Percentiles rank a stretch among this genome's conserved stretches.
Evolutionary conservation across 2,888 invertebrate genomes (phyloP).

Genomic region (Eupithecia centaureata): DNA sequence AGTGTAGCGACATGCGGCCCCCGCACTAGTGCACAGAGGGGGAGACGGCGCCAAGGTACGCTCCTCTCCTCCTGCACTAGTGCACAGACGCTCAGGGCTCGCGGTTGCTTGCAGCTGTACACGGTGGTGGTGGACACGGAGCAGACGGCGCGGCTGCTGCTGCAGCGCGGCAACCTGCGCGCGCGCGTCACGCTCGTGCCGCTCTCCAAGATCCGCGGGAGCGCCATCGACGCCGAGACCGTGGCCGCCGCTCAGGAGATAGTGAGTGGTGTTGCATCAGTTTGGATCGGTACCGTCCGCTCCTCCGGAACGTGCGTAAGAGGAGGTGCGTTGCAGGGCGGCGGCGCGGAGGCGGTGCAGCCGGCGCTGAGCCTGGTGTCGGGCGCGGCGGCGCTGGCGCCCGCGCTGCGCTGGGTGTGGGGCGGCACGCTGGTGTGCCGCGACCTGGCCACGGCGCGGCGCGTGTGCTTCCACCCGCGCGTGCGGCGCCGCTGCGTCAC

Average conservation of each 20-base stretch:
- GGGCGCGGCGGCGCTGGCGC: conserved; percentile 85
- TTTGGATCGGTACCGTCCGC: too few relatives aligned
- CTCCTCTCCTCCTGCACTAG: too few relatives aligned
- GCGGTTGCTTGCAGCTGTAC: conserved; percentile 85
- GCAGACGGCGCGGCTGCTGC: conserved; percentile 91
- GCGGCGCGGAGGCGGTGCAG: conserved; percentile 91
- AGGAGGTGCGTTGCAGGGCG: conserved; percentile 51
- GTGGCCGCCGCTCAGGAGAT: conserved; percentile 88
- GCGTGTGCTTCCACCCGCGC: conserved; percentile 89
- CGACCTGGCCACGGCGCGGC: conserved; percentile 91
- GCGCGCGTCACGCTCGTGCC: conserved; percentile 94
- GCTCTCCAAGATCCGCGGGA: conserved; percentile 91
- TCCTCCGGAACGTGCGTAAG: too few relatives aligned
- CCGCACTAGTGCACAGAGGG: too few relatives aligned
- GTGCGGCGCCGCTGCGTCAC: conserved; percentile 91
- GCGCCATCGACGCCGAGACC: conserved; percentile 83
- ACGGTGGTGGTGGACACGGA: conserved; percentile 96
- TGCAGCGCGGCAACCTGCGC: conserved; percentile 92
- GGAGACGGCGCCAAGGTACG: too few relatives aligned
- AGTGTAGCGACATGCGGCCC: too few relatives aligned
- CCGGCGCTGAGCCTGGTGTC: conserved; percentile 91
- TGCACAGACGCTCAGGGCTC: too few relatives aligned
- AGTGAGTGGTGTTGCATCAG: too few relatives aligned
- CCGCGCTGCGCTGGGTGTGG: conserved; percentile 95
- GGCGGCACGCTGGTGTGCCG: conserved; percentile 93